Conservation (phyloP, 2,888 invertebrate species). For the Lutraria lutraria region DNA sequence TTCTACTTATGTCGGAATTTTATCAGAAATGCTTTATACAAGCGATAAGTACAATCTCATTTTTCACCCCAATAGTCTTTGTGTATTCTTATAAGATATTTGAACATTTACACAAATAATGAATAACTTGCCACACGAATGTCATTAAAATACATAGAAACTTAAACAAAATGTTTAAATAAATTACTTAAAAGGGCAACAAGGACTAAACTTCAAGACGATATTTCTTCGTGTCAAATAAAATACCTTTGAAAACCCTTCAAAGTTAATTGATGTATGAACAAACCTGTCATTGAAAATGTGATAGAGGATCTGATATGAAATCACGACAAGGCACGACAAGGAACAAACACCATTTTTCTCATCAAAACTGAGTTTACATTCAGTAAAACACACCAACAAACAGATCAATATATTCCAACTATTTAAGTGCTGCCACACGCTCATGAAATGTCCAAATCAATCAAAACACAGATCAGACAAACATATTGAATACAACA, state of each 20-base stretch:
- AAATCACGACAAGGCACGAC: neutral
- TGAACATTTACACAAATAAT: neutral
- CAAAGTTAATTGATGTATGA: neutral
- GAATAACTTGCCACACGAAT: neutral
- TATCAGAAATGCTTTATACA: neutral
- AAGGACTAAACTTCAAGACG: neutral
- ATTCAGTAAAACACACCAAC: neutral
- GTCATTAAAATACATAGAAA: neutral
- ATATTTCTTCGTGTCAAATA: neutral
- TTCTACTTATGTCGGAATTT: neutral
- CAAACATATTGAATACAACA: no score
- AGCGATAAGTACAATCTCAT: neutral
- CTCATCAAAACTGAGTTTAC: neutral
- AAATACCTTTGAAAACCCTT: slow-evolving; percentile 15
- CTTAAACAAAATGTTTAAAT: slow-evolving; percentile 6
- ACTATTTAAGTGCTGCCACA: neutral
- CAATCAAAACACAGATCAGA: no score
- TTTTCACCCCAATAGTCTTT: neutral
- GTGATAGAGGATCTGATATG: neutral
- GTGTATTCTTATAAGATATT: neutral
- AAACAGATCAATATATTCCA: neutral
- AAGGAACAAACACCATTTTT: neutral
- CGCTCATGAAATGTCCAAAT: no score
- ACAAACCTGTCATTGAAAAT: neutral
- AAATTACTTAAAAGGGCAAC: neutral